Base-by-base conservation (phyloP, 2,113 vertebrate species). In the Mixornis gularis region DNA sequence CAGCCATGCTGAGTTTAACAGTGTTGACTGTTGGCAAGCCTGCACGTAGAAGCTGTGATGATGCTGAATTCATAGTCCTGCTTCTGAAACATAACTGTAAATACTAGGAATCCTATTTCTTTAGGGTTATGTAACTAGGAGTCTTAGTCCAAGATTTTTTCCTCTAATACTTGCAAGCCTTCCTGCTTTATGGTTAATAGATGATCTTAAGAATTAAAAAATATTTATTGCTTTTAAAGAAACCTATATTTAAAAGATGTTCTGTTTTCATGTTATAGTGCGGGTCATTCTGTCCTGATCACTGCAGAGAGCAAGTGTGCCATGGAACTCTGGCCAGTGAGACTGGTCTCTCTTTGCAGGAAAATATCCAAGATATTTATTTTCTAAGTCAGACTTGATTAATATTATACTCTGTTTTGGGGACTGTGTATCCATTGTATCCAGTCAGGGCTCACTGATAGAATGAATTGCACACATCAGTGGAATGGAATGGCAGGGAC, bases 201-300 rank as follows among this genome's bases (percentile, higher is more conserved):
- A 94, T 93, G 46, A 95, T 91, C 87, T 91, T 94, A 93, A 96
- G 79, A 95, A 92, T 95, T 55, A 69, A 95, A 93, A 96, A 97
- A 94, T 98, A 98, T 98, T 98, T 98, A 98, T 98, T 97, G 97
- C 95, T 97, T 96, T 96, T 91, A 97, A 96, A 97, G 95, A 97
- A 96, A 94, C 96, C 79, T 96, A 94, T 98, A 97, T 97, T 97
- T 98, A 97, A 96, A 94, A 93, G 84, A 93, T 85, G 81, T 94
- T 96, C 85, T 79, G 81, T 95, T 97, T 95, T 95, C 90, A 90
- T 40, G 59, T 92, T 84, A 94, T 93, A 84, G 93, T 59, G 76
- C 22, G 7, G 94, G 83, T 86, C 68, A 49, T 95, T 74, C 86
- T 84, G 94, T 91, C 84, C 89, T 81, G 77, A 94, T 93, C 90